These are phyloP conservation scores for Loriculus beryllinus DNA, from an alignment of 2,797 vertebrate genomes.

Conservation along the genomic window DNA sequence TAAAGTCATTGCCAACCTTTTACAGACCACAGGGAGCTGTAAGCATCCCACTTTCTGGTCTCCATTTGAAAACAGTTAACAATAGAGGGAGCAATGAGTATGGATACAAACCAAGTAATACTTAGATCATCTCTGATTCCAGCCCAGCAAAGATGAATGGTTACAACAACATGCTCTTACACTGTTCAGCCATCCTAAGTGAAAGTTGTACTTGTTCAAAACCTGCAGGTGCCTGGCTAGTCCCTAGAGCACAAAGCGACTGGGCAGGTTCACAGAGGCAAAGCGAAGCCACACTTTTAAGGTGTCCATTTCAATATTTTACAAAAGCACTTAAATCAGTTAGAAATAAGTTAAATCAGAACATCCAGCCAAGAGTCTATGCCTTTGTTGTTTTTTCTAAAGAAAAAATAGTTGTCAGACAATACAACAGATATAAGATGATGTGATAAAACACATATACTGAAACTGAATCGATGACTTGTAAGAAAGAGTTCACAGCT, in stretches of 20 bases:
- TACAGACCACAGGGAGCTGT: neutral
- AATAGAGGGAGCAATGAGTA: neutral
- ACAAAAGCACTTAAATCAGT: neutral
- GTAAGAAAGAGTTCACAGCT: neutral
- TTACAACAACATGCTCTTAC: accelerated
- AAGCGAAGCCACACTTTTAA: neutral
- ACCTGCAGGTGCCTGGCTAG: neutral
- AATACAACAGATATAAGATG: neutral
- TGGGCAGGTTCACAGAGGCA: neutral
- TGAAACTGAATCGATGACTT: neutral
- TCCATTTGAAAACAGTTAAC: neutral
- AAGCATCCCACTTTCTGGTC: neutral
- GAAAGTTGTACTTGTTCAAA: neutral
- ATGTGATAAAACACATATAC: neutral
- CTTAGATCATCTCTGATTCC: neutral
- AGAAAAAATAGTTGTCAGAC: neutral
- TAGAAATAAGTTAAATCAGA: neutral
- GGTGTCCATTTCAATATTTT: neutral
- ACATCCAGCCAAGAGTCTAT: neutral
- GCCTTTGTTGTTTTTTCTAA: neutral
- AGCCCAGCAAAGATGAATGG: neutral
- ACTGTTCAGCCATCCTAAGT: neutral
- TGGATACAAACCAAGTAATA: neutral
- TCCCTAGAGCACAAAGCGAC: neutral
- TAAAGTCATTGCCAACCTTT: neutral